phyloP scores from a whole-genome alignment of 2,113 vertebrate species.

The Sinocyclocheilus anshuiensis region DNA sequence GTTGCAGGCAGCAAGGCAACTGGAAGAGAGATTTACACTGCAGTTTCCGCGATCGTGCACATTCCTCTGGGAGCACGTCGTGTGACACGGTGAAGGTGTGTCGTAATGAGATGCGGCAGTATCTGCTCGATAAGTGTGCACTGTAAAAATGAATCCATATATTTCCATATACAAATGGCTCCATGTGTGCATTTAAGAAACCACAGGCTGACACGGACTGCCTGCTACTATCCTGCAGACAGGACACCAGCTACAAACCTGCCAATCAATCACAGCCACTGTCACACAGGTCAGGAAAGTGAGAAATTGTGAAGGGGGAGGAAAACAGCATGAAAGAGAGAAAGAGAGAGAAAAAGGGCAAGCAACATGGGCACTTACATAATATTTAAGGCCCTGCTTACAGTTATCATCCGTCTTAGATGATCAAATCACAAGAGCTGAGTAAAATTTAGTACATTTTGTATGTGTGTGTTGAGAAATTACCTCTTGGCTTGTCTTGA shows the following conservation, averaged over 20 bases:
- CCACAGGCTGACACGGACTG: constrained; percentile 11
- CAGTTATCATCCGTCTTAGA: background rate
- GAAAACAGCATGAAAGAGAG: background rate
- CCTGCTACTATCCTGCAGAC: constrained; percentile 15
- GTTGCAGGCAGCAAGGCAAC: constrained; percentile 1
- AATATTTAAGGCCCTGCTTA: background rate
- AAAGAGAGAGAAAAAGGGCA: constrained; percentile 8
- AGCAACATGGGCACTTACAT: background rate
- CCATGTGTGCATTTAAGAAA: background rate
- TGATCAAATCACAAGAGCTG: background rate
- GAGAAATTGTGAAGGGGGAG: background rate
- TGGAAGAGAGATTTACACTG: background rate
- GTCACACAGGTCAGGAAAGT: background rate
- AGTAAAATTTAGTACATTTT: background rate
- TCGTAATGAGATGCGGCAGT: constrained; percentile 10
- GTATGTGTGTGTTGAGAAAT: constrained; percentile 32
- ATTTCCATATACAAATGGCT: constrained; percentile 30
- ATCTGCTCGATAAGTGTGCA: constrained; percentile 5
- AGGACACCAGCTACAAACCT: constrained; percentile 30
- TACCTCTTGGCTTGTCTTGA: constrained; percentile 88
- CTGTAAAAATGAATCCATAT: constrained; percentile 25
- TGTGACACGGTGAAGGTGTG: background rate
- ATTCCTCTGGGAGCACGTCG: constrained; percentile 6
- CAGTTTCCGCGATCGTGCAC: background rate
- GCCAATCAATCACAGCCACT: constrained; percentile 38